These are phyloP conservation scores for Crypturellus undulatus DNA, from an alignment of 2,113 vertebrate genomes.

Conservation along the genomic window DNA sequence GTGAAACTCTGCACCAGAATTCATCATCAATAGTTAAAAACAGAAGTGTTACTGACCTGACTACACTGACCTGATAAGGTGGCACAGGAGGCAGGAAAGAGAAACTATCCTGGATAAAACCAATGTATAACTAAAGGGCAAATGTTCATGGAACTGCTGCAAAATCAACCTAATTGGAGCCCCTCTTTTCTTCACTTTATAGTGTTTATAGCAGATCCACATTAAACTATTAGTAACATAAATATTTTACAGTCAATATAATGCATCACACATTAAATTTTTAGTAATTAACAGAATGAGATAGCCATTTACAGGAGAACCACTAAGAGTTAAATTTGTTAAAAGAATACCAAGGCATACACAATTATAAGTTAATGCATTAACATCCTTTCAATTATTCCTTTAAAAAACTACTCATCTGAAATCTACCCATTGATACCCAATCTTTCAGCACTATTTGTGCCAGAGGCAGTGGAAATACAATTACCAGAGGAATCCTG, in stretches of 20 bases:
- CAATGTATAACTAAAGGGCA: background rate
- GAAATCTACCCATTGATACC: background rate
- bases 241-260: background rate
- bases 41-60: background rate
- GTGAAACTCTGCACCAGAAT: background rate
- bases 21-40: background rate
- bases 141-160: background rate
- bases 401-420: slow-evolving; percentile 21
- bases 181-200: background rate
- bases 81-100: background rate
- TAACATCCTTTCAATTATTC: slow-evolving; percentile 32
- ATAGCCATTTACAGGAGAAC: background rate
- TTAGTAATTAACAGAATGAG: background rate
- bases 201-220: too few relatives aligned
- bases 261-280: background rate
- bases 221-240: background rate
- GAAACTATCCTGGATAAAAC: background rate
- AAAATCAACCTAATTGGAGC: background rate
- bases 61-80: background rate
- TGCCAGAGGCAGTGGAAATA: slow-evolving; percentile 40
- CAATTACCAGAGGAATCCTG: slow-evolving; percentile 42
- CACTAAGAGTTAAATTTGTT: background rate
- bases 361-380: background rate
- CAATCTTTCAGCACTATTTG: slow-evolving; percentile 26
- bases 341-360: background rate